Conservation (phyloP, 2,797 vertebrate species). For the Carduelis carduelis region DNA sequence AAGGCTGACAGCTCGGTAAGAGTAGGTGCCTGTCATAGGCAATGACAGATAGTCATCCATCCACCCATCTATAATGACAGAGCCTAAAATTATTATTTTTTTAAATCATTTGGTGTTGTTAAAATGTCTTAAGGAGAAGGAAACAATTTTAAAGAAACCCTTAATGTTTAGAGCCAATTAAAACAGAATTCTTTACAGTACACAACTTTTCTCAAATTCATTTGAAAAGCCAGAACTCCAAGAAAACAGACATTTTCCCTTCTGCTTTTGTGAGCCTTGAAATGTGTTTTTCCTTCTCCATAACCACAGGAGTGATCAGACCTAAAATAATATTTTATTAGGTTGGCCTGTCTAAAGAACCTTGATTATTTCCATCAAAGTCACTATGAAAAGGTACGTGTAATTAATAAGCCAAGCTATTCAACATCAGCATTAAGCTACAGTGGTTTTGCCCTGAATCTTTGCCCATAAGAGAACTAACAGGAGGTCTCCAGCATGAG, state of each 20-base stretch:
- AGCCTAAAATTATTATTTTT: constrained; percentile 18
- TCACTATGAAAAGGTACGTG: background rate
- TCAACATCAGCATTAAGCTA: background rate
- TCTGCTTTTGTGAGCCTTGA: background rate
- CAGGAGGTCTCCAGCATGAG: background rate
- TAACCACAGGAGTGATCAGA: background rate
- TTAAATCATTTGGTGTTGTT: background rate
- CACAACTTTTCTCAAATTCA: background rate
- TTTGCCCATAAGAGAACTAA: background rate
- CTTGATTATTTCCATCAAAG: background rate
- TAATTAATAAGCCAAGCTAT: background rate
- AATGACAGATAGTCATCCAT: constrained; percentile 37
- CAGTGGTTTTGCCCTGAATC: background rate
- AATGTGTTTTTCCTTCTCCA: background rate
- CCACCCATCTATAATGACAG: constrained; percentile 4
- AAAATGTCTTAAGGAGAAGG: background rate
- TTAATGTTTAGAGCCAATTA: background rate
- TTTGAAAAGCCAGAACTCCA: background rate
- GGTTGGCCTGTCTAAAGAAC: background rate
- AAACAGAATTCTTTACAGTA: background rate
- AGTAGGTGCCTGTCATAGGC: constrained; percentile 41
- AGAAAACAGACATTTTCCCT: background rate
- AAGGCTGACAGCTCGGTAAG: constrained; percentile 3
- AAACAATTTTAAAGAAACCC: background rate
- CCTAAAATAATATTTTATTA: background rate